Evolutionary conservation across 2,888 invertebrate species (phyloP).

Genomic region (Morpho achilles): DNA sequence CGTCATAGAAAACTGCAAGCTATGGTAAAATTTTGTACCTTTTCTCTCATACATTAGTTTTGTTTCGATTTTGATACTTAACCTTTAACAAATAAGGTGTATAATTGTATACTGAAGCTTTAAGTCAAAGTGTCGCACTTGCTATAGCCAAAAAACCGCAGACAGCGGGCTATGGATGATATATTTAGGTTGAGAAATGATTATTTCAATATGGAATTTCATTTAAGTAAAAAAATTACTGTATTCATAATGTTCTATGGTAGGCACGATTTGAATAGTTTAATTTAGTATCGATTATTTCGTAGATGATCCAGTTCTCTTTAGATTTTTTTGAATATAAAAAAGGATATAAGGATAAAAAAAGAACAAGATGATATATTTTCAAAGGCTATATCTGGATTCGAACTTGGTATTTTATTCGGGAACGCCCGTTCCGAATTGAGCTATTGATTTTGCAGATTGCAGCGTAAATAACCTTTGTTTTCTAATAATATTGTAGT

Average conservation of each 20-base stretch:
- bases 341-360: no score
- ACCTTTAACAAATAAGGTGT: conserved; percentile 2
- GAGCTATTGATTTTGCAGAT: no score
- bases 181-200: conserved; percentile 46
- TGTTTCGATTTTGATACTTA: conserved; percentile 15
- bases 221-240: not conserved
- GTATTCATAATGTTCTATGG: not conserved
- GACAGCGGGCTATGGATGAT: conserved; percentile 53
- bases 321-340: no score
- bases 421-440: no score
- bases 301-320: no score
- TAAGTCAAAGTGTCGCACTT: conserved; percentile 18
- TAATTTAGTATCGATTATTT: no score
- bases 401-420: no score
- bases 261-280: not conserved
- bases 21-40: conserved; percentile 22
- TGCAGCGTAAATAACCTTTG: no score
- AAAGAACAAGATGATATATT: no score
- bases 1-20: conserved; percentile 11
- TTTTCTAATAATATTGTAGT: no score
- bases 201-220: conserved; percentile 16
- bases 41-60: conserved; percentile 7
- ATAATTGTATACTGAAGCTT: not conserved
- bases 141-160: conserved; percentile 49
- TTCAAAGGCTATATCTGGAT: no score